These are phyloP conservation scores for Acrossocheilus fasciatus DNA, from an alignment of 2,797 vertebrate genomes.

Conservation along the genomic window DNA sequence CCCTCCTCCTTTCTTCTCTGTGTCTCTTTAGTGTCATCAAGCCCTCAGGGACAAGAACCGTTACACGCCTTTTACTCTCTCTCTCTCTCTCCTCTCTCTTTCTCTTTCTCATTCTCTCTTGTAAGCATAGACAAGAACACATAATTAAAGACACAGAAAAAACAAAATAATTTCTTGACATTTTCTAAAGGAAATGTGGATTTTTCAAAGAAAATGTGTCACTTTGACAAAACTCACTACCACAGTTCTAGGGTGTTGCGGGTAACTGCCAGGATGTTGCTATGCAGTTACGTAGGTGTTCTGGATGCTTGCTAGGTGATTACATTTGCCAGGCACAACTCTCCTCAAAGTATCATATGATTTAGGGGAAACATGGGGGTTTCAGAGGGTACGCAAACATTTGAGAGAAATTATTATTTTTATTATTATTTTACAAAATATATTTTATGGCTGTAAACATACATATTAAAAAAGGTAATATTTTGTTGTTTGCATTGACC, in stretches of 20 bases:
- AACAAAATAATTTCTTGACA: not conserved
- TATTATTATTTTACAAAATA: not conserved
- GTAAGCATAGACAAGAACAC: not conserved
- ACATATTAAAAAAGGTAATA: not conserved
- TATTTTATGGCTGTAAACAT: not conserved
- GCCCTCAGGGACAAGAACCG: conserved; percentile 73
- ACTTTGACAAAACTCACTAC: not conserved
- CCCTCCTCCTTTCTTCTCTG: conserved; percentile 72
- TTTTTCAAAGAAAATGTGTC: not conserved
- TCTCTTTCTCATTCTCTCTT: conserved; percentile 51
- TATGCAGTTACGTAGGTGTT: not conserved
- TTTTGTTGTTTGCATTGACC: not conserved
- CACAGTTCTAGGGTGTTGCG: not conserved
- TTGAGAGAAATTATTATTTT: not conserved
- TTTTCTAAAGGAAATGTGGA: not conserved
- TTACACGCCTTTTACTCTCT: conserved; percentile 71
- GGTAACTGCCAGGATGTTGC: not conserved
- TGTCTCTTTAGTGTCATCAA: conserved; percentile 75
- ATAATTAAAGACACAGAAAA: conserved; percentile 2
- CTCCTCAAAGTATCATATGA: not conserved
- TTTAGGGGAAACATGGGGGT: not conserved
- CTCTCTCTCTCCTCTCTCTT: conserved; percentile 51
- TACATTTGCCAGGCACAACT: not conserved
- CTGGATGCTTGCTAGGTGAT: not conserved
- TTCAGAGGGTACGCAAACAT: not conserved